Conservation (phyloP, 1,140 invertebrate genomes). For the Latrodectus geometricus region DNA sequence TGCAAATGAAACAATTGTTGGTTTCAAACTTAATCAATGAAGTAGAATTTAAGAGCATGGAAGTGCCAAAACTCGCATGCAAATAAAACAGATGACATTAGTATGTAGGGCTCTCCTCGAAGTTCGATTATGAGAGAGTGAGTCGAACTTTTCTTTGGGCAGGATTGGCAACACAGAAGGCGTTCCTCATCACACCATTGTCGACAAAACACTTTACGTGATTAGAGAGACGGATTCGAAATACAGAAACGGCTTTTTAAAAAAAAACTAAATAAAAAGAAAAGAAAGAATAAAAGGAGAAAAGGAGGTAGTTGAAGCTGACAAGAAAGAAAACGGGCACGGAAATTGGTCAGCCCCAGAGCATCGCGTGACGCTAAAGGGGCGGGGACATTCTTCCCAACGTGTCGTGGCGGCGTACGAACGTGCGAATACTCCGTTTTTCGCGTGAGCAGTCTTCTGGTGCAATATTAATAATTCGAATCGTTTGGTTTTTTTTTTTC, state of each 20-base stretch:
- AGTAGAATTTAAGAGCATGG: neutral
- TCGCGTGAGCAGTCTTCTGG: neutral
- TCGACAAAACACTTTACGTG: constrained; percentile 1
- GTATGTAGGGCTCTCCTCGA: neutral
- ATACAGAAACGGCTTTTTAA: constrained; percentile 1
- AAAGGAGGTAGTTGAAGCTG: neutral
- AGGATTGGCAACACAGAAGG: neutral
- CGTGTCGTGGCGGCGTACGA: neutral
- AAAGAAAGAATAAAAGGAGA: neutral
- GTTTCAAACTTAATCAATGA: neutral
- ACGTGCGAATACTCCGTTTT: constrained; percentile 12
- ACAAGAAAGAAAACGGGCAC: neutral
- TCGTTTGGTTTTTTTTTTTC: neutral
- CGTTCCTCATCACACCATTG: neutral
- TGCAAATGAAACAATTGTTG: neutral
- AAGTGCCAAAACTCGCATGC: neutral
- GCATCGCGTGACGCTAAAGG: neutral
- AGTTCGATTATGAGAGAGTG: neutral
- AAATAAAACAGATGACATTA: neutral
- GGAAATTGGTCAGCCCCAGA: neutral
- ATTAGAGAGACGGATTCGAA: neutral
- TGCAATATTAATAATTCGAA: constrained; percentile 22
- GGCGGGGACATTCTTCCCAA: neutral
- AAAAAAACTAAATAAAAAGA: neutral
- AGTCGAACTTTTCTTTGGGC: neutral